Conservation (phyloP, 2,888 invertebrate species). For the Exephanes ischioxanthus region DNA sequence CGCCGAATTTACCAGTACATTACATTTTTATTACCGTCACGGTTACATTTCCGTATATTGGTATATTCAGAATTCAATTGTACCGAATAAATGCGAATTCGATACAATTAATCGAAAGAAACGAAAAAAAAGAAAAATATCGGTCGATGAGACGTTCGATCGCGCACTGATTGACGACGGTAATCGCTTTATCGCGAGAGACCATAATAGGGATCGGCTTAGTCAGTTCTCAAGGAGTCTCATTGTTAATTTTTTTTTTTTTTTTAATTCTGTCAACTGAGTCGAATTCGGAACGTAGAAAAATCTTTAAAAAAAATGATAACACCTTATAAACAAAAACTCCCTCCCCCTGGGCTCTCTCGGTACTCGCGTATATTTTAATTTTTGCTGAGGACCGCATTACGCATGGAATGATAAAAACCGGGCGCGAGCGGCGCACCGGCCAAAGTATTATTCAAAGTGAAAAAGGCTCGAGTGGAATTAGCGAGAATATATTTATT, state of each 20-base stretch:
- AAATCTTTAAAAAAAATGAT: not conserved
- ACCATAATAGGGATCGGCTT: not conserved
- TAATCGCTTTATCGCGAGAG: not conserved
- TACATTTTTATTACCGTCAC: too few relatives aligned
- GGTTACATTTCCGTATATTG: too few relatives aligned
- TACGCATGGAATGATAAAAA: constrained; percentile 39
- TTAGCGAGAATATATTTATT: constrained; percentile 58
- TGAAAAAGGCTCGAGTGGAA: constrained; percentile 62
- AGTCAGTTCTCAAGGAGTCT: not conserved
- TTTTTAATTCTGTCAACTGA: not conserved
- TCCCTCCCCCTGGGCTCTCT: not conserved
- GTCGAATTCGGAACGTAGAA: not conserved
- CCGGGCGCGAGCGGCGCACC: constrained; percentile 11
- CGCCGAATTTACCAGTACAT: too few relatives aligned
- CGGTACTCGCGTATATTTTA: constrained; percentile 19
- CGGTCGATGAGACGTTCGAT: not conserved
- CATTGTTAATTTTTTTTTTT: not conserved
- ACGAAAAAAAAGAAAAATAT: not conserved
- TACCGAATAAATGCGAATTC: too few relatives aligned
- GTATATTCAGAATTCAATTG: too few relatives aligned
- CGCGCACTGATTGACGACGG: not conserved
- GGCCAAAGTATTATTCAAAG: constrained; percentile 48
- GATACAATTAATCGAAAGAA: not conserved
- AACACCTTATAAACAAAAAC: not conserved
- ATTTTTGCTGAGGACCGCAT: constrained; percentile 4